phyloP scores from a whole-genome alignment of 1,140 invertebrate genomes.

The Apis laboriosa region DNA sequence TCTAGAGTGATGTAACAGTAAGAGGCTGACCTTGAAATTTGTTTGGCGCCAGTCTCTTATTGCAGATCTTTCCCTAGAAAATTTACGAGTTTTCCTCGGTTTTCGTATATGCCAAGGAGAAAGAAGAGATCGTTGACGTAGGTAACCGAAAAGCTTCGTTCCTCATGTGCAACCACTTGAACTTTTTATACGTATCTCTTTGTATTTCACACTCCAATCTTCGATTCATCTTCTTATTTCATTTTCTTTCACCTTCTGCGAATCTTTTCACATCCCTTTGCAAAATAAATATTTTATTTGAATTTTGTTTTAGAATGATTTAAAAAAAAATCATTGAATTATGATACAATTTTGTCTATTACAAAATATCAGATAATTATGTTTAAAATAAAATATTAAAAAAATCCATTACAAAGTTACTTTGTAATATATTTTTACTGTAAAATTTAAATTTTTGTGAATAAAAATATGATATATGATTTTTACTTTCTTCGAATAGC shows the following conservation, averaged over 20 bases:
- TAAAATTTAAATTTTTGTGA: too few relatives aligned
- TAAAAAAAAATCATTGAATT: not conserved
- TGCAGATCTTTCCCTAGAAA: slow-evolving; percentile 18
- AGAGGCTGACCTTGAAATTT: not conserved
- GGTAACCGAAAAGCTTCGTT: slow-evolving; percentile 48
- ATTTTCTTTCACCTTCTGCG: not conserved
- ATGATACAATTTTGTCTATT: not conserved
- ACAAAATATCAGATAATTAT: not conserved
- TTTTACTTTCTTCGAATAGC: too few relatives aligned
- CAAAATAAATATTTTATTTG: not conserved
- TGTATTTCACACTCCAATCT: slow-evolving; percentile 57
- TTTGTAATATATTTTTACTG: not conserved
- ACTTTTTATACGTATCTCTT: slow-evolving; percentile 55
- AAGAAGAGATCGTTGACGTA: slow-evolving; percentile 47
- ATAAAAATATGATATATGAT: too few relatives aligned
- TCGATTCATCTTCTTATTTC: slow-evolving; percentile 23
- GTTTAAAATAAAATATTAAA: too few relatives aligned
- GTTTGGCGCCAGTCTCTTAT: slow-evolving; percentile 51
- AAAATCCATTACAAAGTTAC: too few relatives aligned
- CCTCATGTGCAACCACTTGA: slow-evolving; percentile 71
- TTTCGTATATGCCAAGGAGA: slow-evolving; percentile 1
- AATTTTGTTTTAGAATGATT: not conserved
- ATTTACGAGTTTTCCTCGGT: slow-evolving; percentile 58
- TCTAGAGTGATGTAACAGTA: not conserved
- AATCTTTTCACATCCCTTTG: not conserved